Base-by-base conservation (phyloP, 2,797 vertebrate genomes). In the Rhinatrema bivittatum region DNA sequence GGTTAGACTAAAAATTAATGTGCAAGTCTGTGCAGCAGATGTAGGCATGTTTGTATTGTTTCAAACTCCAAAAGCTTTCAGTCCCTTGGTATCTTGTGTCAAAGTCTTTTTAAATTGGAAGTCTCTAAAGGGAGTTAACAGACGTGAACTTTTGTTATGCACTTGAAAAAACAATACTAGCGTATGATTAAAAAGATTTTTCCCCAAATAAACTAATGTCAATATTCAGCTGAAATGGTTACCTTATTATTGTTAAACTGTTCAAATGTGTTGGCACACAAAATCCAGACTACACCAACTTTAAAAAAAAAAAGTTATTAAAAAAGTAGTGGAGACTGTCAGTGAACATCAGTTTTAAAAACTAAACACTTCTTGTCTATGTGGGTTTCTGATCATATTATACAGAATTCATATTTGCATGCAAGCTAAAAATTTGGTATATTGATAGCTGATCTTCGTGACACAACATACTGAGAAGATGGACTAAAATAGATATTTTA, bases 271-370 rank as follows among this genome's bases (percentile, higher is more conserved):
- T n/a, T n/a, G n/a, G n/a, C n/a, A n/a, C n/a, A n/a, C n/a, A n/a
- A 4, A 26, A 3, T 26, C n/a, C 14, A 26, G n/a, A 10, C 4
- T 26, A 26, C n/a, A 5, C 10, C 26, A 26, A 26, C 13, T 11
- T 12, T 26, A n/a, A 50, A 57, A 57, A 28, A 25, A 39, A 55
- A 36, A 20, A 36, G 50, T 43, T 37, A 42, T 33, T n/a, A 27
- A 27, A 9, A 29, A 13, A 3, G n/a, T n/a, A n/a, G n/a, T n/a
- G n/a, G n/a, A n/a, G n/a, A n/a, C n/a, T n/a, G n/a, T n/a, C n/a
- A n/a, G n/a, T n/a, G n/a, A n/a, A n/a, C n/a, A n/a, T n/a, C n/a
- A n/a, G n/a, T n/a, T n/a, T n/a, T n/a, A n/a, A n/a, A n/a, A n/a
- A n/a, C n/a, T n/a, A n/a, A n/a, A n/a, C n/a, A n/a, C n/a, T n/a